Evolutionary conservation across 2,113 vertebrate genomes (phyloP), one percentile per base, ranked within the genome.

Genomic region (Catharus minimus): DNA sequence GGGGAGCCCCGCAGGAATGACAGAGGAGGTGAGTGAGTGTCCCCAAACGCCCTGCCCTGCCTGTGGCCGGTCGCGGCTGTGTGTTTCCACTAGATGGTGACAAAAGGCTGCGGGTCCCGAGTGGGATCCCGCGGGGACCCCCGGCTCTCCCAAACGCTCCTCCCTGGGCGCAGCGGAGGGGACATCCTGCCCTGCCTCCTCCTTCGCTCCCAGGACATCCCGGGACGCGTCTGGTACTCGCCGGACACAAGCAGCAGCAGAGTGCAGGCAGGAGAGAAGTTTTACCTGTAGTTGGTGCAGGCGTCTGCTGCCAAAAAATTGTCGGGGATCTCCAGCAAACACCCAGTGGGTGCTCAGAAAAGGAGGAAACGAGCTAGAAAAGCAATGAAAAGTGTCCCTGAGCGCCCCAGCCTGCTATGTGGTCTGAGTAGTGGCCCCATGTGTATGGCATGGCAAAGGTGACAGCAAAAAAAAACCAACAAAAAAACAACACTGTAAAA

Each of bases 51-150:
- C 27, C 47, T 9, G 23, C 1, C 39, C 66, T 27, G 55, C 20
- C 65, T 2, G 26, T 19, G 68, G 61, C 53, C 11, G 53, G 27
- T 47, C 49, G 12, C 33, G 3, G 60, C 80, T 27, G 15, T 6
- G 3, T 22, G 24, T 66, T 85, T 56, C 95, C 95, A 74, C 94
- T 92, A 96, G 95, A 80, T 94, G 95, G 95, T 82, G 88, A 89
- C 94, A 92, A 83, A 82, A 69, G 58, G 67, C 90, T 57, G 71
- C 21, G 7, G 14, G 72, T 80, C 52, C 41, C 28, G 3, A 4
- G 50, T 27, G 84, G 47, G 43, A 64, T 17, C n/a, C 57, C 13
- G 13, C 3, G 11, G 64, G 62, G 39, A 30, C 15, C 15, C 53
- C 44, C 12, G 26, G 47, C 64, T 57, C 8, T 44, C 32, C 3